These are phyloP conservation scores for Psix sp. DNA, from an alignment of 1,140 invertebrate genomes.

Conservation along the genomic window DNA sequence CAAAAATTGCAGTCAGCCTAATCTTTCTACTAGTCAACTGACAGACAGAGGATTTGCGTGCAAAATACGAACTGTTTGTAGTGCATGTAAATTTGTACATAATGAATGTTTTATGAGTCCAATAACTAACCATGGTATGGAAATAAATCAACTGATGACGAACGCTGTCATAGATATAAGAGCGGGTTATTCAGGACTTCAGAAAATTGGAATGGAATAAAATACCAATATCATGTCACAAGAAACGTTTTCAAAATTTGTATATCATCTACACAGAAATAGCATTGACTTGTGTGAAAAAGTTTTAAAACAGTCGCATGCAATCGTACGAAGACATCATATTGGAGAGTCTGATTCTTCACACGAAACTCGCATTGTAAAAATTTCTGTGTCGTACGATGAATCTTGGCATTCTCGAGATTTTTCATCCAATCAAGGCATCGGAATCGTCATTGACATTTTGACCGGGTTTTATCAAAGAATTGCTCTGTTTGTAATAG, in stretches of 20 bases:
- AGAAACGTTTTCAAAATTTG: neutral
- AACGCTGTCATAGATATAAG: slow-evolving; percentile 2
- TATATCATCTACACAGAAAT: neutral
- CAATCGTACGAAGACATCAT: neutral
- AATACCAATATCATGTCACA: slow-evolving; percentile 1
- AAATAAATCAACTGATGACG: slow-evolving; percentile 8
- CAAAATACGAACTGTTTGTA: neutral
- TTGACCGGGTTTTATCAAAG: slow-evolving; percentile 2
- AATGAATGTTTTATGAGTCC: slow-evolving; percentile 11
- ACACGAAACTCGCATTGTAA: slow-evolving; percentile 3
- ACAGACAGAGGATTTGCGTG: slow-evolving; percentile 2
- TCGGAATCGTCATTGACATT: slow-evolving; percentile 5
- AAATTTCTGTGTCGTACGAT: neutral
- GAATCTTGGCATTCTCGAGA: slow-evolving; percentile 3
- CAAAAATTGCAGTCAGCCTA: too few relatives aligned
- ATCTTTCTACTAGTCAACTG: neutral
- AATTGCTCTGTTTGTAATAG: slow-evolving; percentile 6
- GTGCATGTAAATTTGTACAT: slow-evolving; percentile 10
- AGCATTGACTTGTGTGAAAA: neutral
- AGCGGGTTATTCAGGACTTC: too few relatives aligned
- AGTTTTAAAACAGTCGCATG: neutral
- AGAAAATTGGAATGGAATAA: slow-evolving; percentile 1
- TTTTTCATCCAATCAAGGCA: slow-evolving; percentile 3
- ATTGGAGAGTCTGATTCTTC: neutral
- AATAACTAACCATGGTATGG: neutral